Base-by-base conservation (phyloP, 2,888 invertebrate genomes). In the Beris morrisii region DNA sequence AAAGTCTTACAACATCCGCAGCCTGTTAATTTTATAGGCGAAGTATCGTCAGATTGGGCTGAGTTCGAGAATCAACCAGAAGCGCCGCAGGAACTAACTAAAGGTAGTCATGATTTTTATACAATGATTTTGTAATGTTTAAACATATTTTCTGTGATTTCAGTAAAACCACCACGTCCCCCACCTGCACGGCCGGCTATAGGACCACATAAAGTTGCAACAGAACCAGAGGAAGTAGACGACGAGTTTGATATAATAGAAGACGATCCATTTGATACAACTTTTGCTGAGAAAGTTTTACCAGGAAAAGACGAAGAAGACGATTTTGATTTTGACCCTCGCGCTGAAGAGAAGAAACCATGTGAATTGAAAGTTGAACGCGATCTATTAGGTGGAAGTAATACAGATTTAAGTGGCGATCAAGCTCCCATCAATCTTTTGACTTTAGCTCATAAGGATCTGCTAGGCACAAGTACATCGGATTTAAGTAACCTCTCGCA, bases 201-300 rank as follows among this genome's bases (percentile, higher is more conserved):
- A 56, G 73, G 76, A 0, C 74, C 75, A 12, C 77, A 76, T 6
- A 76, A 77, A 1, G 38, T 12, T 13, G 9, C 50, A 15, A 73
- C 75, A 11, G 76, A 75, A 67, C 71, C 77, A 1, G 77, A 77
- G 64, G 77, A 78, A 59, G 38, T 7, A 38, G 85, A 85, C 74
- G 75, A 82, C 70, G 86, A 84, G 70, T 84, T 86, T 74, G 87
- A 86, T 73, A 70, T 75, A 48, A 82, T 82, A 59, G 93, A 77
- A 65, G 79, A 78, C 76, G 81, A 93, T 84, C 93, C 93, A 0
- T 93, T 93, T 74, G 93, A 93, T 75, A 93, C 93, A 28, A 87
- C 90, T 58, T 92, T 92, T 78, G 92, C 90, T 0, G 90, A 90
- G 65, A 88, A 89, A 73, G 85, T 92, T 55, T 81, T 91, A 61